A percentile compares a stretch with the other conserved stretches of the same genome.
These are phyloP conservation scores for Steinernema carpocapsae DNA, from an alignment of 2,888 invertebrate species.

Conservation along the genomic window DNA sequence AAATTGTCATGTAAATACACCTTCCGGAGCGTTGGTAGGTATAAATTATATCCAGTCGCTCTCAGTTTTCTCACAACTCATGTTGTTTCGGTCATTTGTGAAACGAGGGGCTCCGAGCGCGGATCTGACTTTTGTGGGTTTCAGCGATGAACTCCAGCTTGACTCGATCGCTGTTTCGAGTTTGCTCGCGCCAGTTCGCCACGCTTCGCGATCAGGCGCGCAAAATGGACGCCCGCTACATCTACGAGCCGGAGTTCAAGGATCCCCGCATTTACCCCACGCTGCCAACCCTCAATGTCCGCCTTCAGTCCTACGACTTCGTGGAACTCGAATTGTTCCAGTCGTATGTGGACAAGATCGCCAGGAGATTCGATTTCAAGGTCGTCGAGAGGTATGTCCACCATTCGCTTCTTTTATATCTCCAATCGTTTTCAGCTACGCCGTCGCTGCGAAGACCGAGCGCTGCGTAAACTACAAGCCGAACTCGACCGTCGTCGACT, in stretches of 20 bases:
- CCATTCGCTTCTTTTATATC: constrained; percentile 1
- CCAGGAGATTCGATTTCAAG: constrained; percentile 56
- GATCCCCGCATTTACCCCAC: constrained; percentile 60
- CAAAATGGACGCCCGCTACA: constrained; percentile 42
- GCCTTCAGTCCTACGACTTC: constrained; percentile 62
- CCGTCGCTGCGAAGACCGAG: constrained; percentile 60
- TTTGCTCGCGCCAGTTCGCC: constrained; percentile 41
- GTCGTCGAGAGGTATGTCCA: constrained; percentile 60
- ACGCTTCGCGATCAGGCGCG: constrained; percentile 53
- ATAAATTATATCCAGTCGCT: neutral
- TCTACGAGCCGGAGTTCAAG: constrained; percentile 59
- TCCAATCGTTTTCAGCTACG: constrained; percentile 57
- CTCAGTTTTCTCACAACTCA: neutral
- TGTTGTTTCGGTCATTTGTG: neutral
- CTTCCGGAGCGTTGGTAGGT: neutral
- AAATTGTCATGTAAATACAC: neutral
- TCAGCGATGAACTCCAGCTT: constrained; percentile 1
- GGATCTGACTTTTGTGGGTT: neutral
- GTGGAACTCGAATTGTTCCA: constrained; percentile 64
- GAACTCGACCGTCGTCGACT: constrained; percentile 55
- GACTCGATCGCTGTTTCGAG: neutral
- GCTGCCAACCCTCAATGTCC: constrained; percentile 56
- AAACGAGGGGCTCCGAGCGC: neutral
- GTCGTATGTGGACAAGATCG: constrained; percentile 58
- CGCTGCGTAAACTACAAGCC: constrained; percentile 58